These are phyloP conservation scores for Limnephilus lunatus DNA, from an alignment of 2,888 invertebrate genomes.

Conservation along the genomic window DNA sequence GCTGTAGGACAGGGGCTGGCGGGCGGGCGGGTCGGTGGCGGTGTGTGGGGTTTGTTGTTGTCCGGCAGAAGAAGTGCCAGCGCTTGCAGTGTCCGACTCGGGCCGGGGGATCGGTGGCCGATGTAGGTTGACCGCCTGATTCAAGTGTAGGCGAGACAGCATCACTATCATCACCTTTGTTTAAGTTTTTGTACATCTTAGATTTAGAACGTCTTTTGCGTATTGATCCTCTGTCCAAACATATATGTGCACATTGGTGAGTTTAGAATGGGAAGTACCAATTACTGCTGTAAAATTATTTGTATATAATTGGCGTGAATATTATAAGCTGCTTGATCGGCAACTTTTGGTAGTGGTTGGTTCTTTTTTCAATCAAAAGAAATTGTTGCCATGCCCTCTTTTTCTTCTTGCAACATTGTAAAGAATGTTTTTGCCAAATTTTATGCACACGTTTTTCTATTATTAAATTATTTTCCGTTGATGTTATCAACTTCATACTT, in stretches of 20 bases:
- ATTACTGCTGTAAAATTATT: conserved; percentile 69
- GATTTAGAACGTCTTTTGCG: too few species aligned
- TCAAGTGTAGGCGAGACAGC: too few species aligned
- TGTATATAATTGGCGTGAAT: conserved; percentile 68
- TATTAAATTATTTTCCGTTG: conserved; percentile 65
- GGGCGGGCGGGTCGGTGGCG: too few species aligned
- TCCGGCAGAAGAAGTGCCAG: too few species aligned
- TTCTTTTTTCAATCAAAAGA: conserved; percentile 68
- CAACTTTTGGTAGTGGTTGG: conserved; percentile 67
- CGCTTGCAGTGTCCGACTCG: too few species aligned
- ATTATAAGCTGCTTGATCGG: conserved; percentile 69
- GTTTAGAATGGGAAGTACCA: conserved; percentile 67
- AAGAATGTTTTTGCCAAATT: conserved; percentile 67
- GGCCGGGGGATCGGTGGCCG: too few species aligned
- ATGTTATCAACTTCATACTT: conserved; percentile 67
- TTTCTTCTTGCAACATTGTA: conserved; percentile 66
- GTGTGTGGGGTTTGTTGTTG: too few species aligned
- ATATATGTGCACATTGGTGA: conserved; percentile 67
- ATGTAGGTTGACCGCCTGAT: too few species aligned
- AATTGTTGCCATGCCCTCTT: conserved; percentile 66
- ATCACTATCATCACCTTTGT: too few species aligned
- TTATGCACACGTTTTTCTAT: conserved; percentile 67
- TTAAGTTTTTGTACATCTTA: too few species aligned
- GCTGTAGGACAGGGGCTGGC: too few species aligned
- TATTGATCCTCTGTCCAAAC: conserved; percentile 66